Percentiles rank a stretch among this genome's conserved stretches.
Evolutionary conservation across 2,888 invertebrate genomes (phyloP).

Genomic region (Plagiodera versicolora): DNA sequence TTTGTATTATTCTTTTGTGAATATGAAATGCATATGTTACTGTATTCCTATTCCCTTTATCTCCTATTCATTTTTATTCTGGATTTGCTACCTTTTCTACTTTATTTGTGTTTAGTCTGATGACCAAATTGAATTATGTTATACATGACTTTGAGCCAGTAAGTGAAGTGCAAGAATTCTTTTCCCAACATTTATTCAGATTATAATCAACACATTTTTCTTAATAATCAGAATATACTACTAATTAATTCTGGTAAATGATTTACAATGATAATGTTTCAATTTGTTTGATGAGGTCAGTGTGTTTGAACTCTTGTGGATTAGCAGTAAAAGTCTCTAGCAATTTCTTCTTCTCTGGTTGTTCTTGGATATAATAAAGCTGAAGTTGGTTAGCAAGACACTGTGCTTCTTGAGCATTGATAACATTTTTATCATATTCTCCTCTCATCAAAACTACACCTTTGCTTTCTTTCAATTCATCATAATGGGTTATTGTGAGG

Average conservation of each 20-base stretch:
- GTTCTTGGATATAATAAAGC: constrained; percentile 75
- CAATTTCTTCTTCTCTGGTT: constrained; percentile 63
- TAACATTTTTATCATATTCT: constrained; percentile 78
- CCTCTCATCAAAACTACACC: constrained; percentile 82
- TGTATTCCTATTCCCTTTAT: no score
- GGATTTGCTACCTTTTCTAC: no score
- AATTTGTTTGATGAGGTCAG: constrained; percentile 76
- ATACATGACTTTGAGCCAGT: background rate
- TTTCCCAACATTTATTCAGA: no score
- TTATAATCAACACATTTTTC: no score
- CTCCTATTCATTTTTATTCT: no score
- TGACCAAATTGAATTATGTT: no score
- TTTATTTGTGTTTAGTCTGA: no score
- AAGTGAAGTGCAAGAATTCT: no score
- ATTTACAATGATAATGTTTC: constrained; percentile 59
- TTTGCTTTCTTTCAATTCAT: constrained; percentile 70
- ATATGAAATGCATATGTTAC: no score
- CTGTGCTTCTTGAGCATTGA: constrained; percentile 78
- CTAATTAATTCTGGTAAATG: background rate
- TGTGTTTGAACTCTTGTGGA: constrained; percentile 79
- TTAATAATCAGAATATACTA: no score
- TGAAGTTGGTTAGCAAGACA: constrained; percentile 85
- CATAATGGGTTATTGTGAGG: constrained; percentile 76
- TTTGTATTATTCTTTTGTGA: no score
- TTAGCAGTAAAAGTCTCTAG: constrained; percentile 69